Percentiles rank a stretch among this genome's conserved stretches.
These are phyloP conservation scores for Nomada flava DNA, from an alignment of 2,888 invertebrate genomes.

Conservation along the genomic window DNA sequence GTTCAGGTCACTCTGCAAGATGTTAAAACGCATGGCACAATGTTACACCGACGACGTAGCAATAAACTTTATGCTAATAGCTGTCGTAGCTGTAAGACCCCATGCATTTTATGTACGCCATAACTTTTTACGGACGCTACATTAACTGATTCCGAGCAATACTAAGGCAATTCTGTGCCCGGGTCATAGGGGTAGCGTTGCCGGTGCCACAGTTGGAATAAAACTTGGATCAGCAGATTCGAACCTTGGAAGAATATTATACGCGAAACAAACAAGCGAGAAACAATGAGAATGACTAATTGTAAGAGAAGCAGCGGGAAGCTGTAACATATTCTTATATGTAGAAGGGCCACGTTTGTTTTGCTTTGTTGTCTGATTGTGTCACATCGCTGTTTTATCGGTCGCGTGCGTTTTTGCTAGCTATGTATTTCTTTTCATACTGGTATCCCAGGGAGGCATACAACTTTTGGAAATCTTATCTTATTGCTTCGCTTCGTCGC, in stretches of 20 bases:
- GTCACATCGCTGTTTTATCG: not conserved
- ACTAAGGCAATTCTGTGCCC: not conserved
- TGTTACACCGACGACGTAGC: slow-evolving; percentile 11
- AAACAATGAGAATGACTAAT: not conserved
- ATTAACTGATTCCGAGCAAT: slow-evolving; percentile 36
- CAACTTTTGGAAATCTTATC: slow-evolving; percentile 60
- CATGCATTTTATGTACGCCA: slow-evolving; percentile 28
- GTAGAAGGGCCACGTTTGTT: too few species aligned
- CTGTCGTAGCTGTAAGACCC: slow-evolving; percentile 24
- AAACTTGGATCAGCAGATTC: not conserved
- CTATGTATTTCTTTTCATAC: slow-evolving; percentile 14
- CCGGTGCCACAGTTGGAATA: not conserved
- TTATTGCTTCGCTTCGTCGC: slow-evolving; percentile 58
- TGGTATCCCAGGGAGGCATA: not conserved
- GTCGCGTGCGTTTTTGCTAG: not conserved
- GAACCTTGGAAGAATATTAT: too few species aligned
- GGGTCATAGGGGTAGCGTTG: not conserved
- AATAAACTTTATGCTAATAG: slow-evolving; percentile 48
- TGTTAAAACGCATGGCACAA: too few species aligned
- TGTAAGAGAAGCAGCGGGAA: not conserved
- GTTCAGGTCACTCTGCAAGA: slow-evolving; percentile 9
- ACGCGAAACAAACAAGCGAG: too few species aligned
- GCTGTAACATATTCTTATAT: too few species aligned
- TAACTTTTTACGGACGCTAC: slow-evolving; percentile 8
- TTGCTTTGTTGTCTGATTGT: not conserved